Base-by-base conservation (phyloP, 2,113 vertebrate genomes). In the Benitochromis conjunctus region DNA sequence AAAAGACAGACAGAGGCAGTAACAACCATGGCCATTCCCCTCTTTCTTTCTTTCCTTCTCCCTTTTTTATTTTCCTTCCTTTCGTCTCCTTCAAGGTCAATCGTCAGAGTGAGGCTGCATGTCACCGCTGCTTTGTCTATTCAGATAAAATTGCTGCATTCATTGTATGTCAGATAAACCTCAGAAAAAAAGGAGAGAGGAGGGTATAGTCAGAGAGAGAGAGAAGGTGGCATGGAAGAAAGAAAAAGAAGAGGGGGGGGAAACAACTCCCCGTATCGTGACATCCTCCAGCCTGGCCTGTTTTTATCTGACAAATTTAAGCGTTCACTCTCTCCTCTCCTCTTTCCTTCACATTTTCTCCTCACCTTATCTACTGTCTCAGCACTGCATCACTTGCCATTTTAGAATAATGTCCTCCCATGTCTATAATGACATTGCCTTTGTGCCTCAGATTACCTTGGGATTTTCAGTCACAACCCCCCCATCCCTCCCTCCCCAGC, bases 301-400 rank as follows among this genome's bases (percentile, higher is more conserved):
- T 95, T 96, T 95, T 95, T 96, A 96, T 96, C 96, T 94, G 96
- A 96, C 95, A 95, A 95, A 96, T 96, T 95, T 94, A 92, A 94
- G 95, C 87, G 71, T 91, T 94, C 92, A 93, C 91, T 94, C 92
- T 92, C 87, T 94, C 85, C 91, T 93, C 84, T 90, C 64, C 82
- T 92, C 91, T 92, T 90, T 89, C 89, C 94, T 92, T 87, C 89
- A 92, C 93, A 92, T 96, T 94, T 95, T 94, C 92, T 94, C 92
- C 88, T 92, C 92, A 90, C 95, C 96, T 97, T 96, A 97, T 96
- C 95, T 96, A 89, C 92, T 92, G 93, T 95, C 94, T 95, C 89
- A 92, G 93, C 88, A 94, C 91, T 93, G 95, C 95, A 95, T 93
- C 94, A 93, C 93, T 95, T 95, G 94, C 93, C 94, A 96, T 95